Conservation (phyloP, 2,113 vertebrate genomes). For the Rhegmatorhina hoffmannsi region DNA sequence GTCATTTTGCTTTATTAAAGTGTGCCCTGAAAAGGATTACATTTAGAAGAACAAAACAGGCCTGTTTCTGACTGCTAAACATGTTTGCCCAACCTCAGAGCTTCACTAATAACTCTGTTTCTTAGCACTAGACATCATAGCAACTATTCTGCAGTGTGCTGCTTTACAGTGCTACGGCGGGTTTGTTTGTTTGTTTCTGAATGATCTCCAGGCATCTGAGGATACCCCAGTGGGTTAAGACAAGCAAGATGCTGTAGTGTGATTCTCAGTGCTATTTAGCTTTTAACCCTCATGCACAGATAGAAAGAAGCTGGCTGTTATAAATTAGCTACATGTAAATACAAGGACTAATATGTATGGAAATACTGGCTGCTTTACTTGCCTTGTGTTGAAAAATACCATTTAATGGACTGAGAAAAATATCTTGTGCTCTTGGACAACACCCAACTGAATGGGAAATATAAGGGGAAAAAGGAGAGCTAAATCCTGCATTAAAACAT, state of each 20-base stretch:
- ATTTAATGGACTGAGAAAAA: neutral
- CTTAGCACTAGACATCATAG: neutral
- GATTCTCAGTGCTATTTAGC: neutral
- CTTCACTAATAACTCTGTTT: neutral
- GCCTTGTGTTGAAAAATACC: conserved; percentile 3
- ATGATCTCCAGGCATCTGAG: neutral
- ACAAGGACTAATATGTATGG: conserved; percentile 28
- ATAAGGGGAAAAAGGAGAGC: neutral
- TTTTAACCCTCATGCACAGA: neutral
- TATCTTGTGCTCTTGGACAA: neutral
- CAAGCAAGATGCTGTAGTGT: neutral
- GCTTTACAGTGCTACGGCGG: neutral
- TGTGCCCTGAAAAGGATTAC: neutral
- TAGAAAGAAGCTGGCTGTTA: conserved; percentile 47
- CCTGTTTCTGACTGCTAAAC: neutral
- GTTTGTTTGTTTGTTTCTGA: neutral
- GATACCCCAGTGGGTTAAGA: neutral
- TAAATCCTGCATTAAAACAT: neutral
- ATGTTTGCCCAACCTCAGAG: neutral
- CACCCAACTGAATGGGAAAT: neutral
- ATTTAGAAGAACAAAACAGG: neutral
- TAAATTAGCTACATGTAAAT: conserved; percentile 24
- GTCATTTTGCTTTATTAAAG: neutral
- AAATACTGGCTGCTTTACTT: neutral
- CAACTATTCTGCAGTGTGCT: neutral